Base-by-base conservation (phyloP, 2,888 invertebrate species). In the Amorpha juglandis region DNA sequence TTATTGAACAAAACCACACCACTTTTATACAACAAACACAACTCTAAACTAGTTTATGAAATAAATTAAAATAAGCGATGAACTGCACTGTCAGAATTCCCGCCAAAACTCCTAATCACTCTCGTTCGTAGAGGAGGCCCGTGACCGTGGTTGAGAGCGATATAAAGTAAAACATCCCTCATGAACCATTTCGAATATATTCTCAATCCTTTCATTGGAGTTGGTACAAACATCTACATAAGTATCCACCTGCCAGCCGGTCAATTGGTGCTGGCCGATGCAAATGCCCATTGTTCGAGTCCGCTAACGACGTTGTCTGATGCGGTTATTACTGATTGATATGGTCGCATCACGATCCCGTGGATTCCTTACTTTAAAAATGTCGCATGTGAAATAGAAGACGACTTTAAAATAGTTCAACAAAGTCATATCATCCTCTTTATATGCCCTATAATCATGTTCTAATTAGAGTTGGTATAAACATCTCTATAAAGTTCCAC, bases 271-370 rank as follows among this genome's bases (percentile, higher is more conserved):
- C 65, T 50, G 65, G 62, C 45, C 63, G 63, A 74, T 74, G 72
- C 72, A 74, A 74, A 74, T 72, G 62, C 42, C 70, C 71, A 74
- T 74, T 74, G 72, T 74, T 72, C 68, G 35, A 1, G 27, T 27
- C 27, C 27, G 63, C 69, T 71, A 70, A 70, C 69, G 68, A 71
- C 71, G 65, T 21, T 65, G 51, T 27, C 62, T 42, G 65, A n/a
- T 9, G 51, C 51, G 16, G 55, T 55, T 38, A 38, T 55, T 55
- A 55, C 35, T 9, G 4, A 55, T 35, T 16, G 4, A 55, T 35
- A 35, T 8, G 14, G 16, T 7, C 63, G 63, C 11, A 16, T 11
- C 50, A 16, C 16, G 0, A 47, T 16, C 16, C 55, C 55, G 35
- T 16, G 16, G 38, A 38, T 16, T 16, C 33, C 62, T 48, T 9